phyloP scores from a whole-genome alignment of 2,113 vertebrate species.

The Myanophis thanlyinensis region DNA sequence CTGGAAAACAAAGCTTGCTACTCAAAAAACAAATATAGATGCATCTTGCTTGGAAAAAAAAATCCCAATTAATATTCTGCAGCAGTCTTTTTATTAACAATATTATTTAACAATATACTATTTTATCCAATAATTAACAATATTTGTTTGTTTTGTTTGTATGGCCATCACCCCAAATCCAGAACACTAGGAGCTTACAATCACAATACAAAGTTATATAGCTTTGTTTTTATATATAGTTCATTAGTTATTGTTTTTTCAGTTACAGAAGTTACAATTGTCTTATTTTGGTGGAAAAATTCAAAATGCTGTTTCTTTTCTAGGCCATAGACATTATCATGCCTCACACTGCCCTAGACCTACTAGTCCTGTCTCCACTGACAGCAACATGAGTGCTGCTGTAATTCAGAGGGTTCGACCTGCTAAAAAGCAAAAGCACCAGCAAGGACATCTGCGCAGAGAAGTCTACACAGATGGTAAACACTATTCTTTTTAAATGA shows the following conservation, averaged over 20 bases:
- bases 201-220: not conserved
- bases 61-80: not conserved
- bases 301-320: conserved; percentile 24
- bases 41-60: not conserved
- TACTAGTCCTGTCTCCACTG: conserved; percentile 92
- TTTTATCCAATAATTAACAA: not conserved
- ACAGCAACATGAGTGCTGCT: conserved; percentile 95
- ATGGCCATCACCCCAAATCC: not conserved
- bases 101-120: not conserved
- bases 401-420: conserved; percentile 89
- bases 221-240: conserved; percentile 19
- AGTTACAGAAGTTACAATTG: not conserved
- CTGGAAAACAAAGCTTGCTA: not conserved
- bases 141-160: not conserved
- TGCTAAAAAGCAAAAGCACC: conserved; percentile 93
- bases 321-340: conserved; percentile 92
- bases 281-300: not conserved
- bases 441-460: conserved; percentile 87
- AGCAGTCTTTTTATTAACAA: not conserved
- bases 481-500: conserved; percentile 21
- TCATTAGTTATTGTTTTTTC: not conserved
- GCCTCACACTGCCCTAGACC: conserved; percentile 85
- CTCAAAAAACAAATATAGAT: not conserved
- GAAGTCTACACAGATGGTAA: conserved; percentile 93
- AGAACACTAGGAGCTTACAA: not conserved